phyloP scores from a whole-genome alignment of 2,113 vertebrate species.

The Dipodomys stephensi region DNA sequence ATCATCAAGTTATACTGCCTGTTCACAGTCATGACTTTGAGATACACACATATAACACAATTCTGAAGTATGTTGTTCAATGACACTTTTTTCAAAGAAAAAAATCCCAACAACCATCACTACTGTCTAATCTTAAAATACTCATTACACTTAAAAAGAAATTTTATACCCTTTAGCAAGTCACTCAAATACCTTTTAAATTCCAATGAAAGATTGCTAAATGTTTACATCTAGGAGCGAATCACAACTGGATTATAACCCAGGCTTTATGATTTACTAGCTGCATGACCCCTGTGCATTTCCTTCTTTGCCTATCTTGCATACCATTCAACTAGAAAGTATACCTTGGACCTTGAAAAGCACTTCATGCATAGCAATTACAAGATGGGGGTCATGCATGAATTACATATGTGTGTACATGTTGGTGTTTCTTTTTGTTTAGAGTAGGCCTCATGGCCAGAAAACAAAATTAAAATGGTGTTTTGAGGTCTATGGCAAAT shows the following conservation, averaged over 20 bases:
- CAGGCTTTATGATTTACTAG: background rate
- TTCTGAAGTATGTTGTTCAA: background rate
- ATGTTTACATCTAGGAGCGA: background rate
- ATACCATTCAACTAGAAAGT: background rate
- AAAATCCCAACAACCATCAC: background rate
- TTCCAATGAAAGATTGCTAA: background rate
- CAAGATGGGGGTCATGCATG: background rate
- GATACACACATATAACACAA: background rate
- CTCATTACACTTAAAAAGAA: background rate
- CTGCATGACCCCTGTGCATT: background rate
- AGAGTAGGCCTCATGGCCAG: background rate
- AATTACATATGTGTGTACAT: background rate
- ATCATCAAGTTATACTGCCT: background rate
- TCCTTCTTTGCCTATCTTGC: constrained; percentile 1
- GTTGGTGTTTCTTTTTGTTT: constrained; percentile 1
- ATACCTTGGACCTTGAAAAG: background rate
- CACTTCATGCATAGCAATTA: background rate
- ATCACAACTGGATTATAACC: background rate
- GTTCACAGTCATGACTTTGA: background rate
- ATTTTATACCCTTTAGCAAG: background rate
- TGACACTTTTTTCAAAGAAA: background rate
- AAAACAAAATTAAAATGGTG: constrained; percentile 31
- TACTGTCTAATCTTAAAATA: constrained; percentile 8
- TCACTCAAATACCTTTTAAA: constrained; percentile 18
- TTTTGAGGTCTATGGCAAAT: background rate